These are phyloP conservation scores for Phaethon lepturus DNA, from an alignment of 2,113 vertebrate genomes.

Conservation along the genomic window DNA sequence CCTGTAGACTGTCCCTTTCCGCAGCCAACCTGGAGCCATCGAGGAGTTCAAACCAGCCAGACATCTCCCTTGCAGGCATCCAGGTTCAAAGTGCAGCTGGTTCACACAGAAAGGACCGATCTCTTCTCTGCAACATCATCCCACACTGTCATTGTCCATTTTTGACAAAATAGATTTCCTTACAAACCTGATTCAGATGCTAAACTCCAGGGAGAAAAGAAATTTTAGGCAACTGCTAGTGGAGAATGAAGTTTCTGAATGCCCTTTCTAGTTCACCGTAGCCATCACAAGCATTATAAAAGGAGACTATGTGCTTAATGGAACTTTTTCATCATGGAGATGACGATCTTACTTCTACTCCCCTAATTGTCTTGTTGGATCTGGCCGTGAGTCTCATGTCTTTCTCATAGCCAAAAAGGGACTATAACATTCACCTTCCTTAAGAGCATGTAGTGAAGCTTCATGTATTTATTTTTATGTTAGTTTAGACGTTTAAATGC, in stretches of 20 bases:
- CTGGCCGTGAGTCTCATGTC: fast-evolving
- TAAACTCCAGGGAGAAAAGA: background rate
- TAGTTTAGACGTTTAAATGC: background rate
- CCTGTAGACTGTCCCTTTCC: background rate
- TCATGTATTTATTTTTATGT: background rate
- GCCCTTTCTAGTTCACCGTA: background rate
- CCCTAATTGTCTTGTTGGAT: background rate
- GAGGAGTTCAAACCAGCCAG: background rate
- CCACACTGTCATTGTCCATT: fast-evolving
- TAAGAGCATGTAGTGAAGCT: background rate
- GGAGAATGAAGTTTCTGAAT: background rate
- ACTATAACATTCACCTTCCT: background rate
- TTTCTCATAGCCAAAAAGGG: background rate
- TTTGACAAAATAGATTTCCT: background rate
- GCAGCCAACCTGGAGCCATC: fast-evolving
- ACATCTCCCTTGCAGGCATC: background rate
- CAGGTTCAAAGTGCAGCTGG: background rate
- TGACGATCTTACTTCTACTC: background rate
- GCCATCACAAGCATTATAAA: background rate
- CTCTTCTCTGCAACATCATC: background rate
- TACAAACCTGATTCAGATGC: background rate
- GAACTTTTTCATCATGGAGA: background rate
- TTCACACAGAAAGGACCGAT: background rate
- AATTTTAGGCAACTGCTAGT: background rate
- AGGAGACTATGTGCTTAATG: background rate